Base-by-base conservation (phyloP, 2,113 vertebrate species). In the Manacus vitellinus region DNA sequence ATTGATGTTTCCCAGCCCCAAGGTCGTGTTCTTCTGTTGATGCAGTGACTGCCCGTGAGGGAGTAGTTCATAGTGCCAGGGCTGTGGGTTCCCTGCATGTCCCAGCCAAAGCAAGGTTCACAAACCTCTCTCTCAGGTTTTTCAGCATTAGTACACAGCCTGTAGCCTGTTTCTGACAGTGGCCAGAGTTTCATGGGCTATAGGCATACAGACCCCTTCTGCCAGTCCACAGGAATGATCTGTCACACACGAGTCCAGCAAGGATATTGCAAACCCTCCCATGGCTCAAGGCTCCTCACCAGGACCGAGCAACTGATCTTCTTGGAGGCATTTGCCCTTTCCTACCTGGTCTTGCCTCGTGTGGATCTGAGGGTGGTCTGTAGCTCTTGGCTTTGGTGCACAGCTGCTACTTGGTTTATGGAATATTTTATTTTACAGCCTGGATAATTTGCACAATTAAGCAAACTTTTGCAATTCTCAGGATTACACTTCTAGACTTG, bases 301-400 rank as follows among this genome's bases (percentile, higher is more conserved):
- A 94, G 95, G 94, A 96, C 92, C 58, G 67, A 96, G 95, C 95
- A 62, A 49, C 10, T 2, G 5, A 88, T 94, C 92, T 96, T 96
- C 94, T 94, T 6, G 75, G 75, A 83, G 94, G 94, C 94, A 1
- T 94, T 70, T 90, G 96, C 85, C 83, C 61, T 49, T 77, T 94
- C 94, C 92, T 86, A 92, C 25, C 96, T 94, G 95, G 96, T 97
- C 92, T 97, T 95, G 95, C 92, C 95, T 96, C 63, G 1, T 93
- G 91, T 49, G 68, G 13, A 17, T 65, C 54, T 79, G 44, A 56
- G 56, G 58, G 41, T 41, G 58, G 58, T 31, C 78, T 72, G 66
- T 47, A 49, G 81, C 9, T 68, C 81, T 49, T n/a, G 66, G 10
- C 25, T 73, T 85, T 21, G 21, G 14, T 56, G n/a, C 8, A 19